Conservation (phyloP, 2,888 invertebrate genomes). For the Cerastis leucographa region DNA sequence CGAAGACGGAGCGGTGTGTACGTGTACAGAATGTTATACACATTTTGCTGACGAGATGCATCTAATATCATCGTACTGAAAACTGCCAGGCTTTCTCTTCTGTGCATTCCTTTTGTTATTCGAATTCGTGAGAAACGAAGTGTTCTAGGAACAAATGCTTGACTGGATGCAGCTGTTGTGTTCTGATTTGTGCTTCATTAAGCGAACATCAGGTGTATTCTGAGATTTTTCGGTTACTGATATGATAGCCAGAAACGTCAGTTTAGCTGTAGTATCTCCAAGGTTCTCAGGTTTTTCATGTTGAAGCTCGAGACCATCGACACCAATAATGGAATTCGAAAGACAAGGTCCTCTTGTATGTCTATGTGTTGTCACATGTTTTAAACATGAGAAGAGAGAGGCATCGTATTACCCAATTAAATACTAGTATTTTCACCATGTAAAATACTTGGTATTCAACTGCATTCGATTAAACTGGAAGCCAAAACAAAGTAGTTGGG, state of each 20-base stretch:
- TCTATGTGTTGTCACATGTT: too few species aligned
- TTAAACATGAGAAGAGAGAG: too few species aligned
- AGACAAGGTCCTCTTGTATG: too few species aligned
- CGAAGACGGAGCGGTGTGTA: constrained; percentile 14
- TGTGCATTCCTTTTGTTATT: background rate
- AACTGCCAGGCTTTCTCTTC: too few species aligned
- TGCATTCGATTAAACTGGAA: background rate
- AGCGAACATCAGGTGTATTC: background rate
- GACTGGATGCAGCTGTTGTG: background rate
- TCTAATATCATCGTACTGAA: background rate
- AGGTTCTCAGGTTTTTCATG: background rate
- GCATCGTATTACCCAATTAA: background rate
- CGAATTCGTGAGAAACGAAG: background rate
- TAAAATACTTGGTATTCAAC: background rate
- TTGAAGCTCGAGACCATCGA: background rate
- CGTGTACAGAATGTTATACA: constrained; percentile 4
- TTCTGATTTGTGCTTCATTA: background rate
- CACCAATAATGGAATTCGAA: too few species aligned
- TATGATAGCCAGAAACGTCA: background rate
- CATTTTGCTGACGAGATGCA: constrained; percentile 1
- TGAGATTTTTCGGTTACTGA: background rate
- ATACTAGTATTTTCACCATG: background rate
- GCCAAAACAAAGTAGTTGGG: background rate
- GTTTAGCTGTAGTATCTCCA: background rate
- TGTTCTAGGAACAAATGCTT: background rate